Percentiles rank a stretch among this genome's conserved stretches.
Conservation (phyloP, 1,140 invertebrate species). For the Lamellibrachia luymesi region DNA sequence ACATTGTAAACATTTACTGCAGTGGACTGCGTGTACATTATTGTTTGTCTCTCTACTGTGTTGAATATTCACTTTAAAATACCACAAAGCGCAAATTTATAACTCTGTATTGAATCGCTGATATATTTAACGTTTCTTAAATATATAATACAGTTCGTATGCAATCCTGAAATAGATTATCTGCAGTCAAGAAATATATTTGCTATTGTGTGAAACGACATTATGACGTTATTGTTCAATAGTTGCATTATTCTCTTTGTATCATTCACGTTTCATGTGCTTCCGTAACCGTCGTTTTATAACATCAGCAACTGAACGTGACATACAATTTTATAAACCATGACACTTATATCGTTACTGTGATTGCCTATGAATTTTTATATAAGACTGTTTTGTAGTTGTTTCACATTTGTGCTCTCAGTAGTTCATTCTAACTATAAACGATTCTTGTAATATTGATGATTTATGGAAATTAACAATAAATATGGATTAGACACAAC, state of each 20-base stretch:
- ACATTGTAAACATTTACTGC: not conserved
- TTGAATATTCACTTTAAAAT: not conserved
- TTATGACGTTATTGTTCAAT: not conserved
- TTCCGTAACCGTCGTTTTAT: not conserved
- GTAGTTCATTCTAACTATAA: not conserved
- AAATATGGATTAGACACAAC: not conserved
- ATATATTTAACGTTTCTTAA: not conserved
- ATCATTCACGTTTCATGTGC: too few species aligned
- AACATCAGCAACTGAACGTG: not conserved
- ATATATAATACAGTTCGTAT: not conserved
- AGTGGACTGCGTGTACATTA: not conserved
- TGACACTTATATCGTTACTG: not conserved
- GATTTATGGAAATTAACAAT: not conserved
- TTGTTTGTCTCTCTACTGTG: too few species aligned
- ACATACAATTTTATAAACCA: not conserved
- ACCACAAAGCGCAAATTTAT: not conserved
- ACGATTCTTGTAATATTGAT: not conserved
- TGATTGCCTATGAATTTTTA: not conserved
- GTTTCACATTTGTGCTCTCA: not conserved
- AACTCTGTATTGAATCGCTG: not conserved
- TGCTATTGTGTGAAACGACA: not conserved
- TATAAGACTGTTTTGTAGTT: not conserved
- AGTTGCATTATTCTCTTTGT: too few species aligned
- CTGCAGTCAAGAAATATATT: not conserved
- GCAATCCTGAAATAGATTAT: not conserved